Percentiles rank a stretch among this genome's conserved stretches.
phyloP scores from a whole-genome alignment of 2,797 vertebrate species.

The Alosa sapidissima region DNA sequence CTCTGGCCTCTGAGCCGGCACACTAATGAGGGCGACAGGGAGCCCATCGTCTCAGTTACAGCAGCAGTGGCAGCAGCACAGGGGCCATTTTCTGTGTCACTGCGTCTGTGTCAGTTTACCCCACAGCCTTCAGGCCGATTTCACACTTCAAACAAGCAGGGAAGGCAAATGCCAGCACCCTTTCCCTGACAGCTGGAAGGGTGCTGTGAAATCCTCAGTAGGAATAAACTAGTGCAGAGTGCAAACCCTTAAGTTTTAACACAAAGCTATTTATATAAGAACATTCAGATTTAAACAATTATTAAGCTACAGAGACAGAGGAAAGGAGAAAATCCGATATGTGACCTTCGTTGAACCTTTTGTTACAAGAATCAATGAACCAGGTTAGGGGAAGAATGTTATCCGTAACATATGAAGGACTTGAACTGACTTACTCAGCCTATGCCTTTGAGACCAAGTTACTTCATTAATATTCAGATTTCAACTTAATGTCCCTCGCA shows the following conservation, averaged over 20 bases:
- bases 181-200: background rate
- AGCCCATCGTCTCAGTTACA: constrained; percentile 26
- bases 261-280: background rate
- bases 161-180: background rate
- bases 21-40: constrained; percentile 16
- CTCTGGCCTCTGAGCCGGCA: background rate
- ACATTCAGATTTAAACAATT: background rate
- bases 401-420: background rate
- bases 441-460: background rate
- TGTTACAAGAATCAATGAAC: background rate
- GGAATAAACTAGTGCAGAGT: background rate
- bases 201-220: background rate
- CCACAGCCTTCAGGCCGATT: background rate
- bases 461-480: background rate
- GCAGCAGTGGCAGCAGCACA: background rate
- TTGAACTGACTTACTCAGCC: background rate
- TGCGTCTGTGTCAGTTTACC: background rate
- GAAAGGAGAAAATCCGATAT: background rate
- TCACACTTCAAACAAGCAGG: background rate
- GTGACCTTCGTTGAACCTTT: background rate
- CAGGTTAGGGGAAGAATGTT: background rate
- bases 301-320: background rate
- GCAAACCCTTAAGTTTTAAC: background rate
- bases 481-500: background rate
- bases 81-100: constrained; percentile 29